Conservation (phyloP, 2,888 invertebrate genomes). For the Mythimna impura region DNA sequence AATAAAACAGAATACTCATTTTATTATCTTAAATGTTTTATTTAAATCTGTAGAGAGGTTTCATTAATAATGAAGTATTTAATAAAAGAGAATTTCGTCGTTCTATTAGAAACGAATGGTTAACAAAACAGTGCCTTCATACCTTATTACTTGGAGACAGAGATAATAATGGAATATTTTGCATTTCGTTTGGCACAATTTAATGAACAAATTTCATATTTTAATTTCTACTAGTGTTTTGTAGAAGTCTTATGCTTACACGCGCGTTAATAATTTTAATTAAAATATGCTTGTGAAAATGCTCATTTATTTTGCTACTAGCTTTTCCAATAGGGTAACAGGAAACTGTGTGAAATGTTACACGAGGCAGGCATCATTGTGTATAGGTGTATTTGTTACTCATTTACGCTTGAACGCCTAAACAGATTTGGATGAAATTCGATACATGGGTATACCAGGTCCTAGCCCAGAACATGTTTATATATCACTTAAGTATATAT, state of each 20-base stretch:
- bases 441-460: too few species aligned
- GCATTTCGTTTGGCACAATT: constrained; percentile 39
- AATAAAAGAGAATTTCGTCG: constrained; percentile 50
- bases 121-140: constrained; percentile 49
- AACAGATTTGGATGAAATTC: too few species aligned
- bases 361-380: not conserved
- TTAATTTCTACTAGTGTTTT: constrained; percentile 22
- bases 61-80: constrained; percentile 55
- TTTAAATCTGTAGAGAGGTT: constrained; percentile 52
- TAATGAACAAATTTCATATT: constrained; percentile 34
- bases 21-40: constrained; percentile 56
- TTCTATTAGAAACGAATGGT: constrained; percentile 40
- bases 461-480: too few species aligned
- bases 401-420: too few species aligned
- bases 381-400: too few species aligned
- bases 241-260: constrained; percentile 22
- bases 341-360: not conserved
- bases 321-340: constrained; percentile 21
- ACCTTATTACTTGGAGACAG: constrained; percentile 33
- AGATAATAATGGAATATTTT: constrained; percentile 50
- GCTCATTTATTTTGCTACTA: constrained; percentile 1
- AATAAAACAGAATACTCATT: constrained; percentile 64
- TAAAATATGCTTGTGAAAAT: constrained; percentile 29
- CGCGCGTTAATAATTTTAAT: constrained; percentile 42
- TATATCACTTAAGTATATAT: too few species aligned